Evolutionary conservation across 1,140 invertebrate species (phyloP).

Genomic region (Cardiocondyla obscurior): DNA sequence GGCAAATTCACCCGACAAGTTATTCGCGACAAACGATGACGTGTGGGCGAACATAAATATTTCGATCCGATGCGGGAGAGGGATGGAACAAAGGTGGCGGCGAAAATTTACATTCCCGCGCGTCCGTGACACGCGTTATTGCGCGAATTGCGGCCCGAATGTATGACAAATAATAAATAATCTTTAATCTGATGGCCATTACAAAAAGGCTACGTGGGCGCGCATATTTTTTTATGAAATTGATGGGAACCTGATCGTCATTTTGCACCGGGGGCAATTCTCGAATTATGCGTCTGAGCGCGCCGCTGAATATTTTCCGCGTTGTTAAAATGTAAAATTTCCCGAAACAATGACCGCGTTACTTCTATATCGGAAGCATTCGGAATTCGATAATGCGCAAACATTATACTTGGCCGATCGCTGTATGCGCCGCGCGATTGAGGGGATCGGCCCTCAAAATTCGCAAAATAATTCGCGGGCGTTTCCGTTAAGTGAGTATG

Average conservation of each 20-base stretch:
- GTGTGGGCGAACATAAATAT: constrained; percentile 48
- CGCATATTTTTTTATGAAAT: constrained; percentile 36
- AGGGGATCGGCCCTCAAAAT: constrained; percentile 32
- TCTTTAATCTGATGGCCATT: constrained; percentile 50
- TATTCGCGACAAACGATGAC: constrained; percentile 51
- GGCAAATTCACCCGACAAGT: constrained; percentile 50
- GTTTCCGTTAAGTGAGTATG: constrained; percentile 48
- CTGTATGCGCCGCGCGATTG: neutral
- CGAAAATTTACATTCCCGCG: constrained; percentile 45
- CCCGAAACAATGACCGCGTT: constrained; percentile 18
- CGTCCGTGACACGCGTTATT: constrained; percentile 34
- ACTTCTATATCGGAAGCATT: constrained; percentile 8
- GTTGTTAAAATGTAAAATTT: constrained; percentile 13
- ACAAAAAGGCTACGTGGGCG: constrained; percentile 14
- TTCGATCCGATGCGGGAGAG: constrained; percentile 36
- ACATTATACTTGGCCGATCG: constrained; percentile 34
- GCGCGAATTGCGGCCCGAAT: constrained; percentile 46
- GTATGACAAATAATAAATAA: constrained; percentile 57
- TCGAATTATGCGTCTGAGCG: constrained; percentile 32
- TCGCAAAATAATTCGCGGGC: constrained; percentile 39
- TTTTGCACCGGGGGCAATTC: constrained; percentile 4
- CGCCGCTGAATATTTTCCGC: neutral
- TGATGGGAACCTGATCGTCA: constrained; percentile 19
- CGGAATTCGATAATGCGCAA: constrained; percentile 26
- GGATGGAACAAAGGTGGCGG: constrained; percentile 48